A percentile compares a stretch with the other conserved stretches of the same genome.
Conservation (phyloP, 2,888 invertebrate genomes). For the Nycteola revayana region DNA sequence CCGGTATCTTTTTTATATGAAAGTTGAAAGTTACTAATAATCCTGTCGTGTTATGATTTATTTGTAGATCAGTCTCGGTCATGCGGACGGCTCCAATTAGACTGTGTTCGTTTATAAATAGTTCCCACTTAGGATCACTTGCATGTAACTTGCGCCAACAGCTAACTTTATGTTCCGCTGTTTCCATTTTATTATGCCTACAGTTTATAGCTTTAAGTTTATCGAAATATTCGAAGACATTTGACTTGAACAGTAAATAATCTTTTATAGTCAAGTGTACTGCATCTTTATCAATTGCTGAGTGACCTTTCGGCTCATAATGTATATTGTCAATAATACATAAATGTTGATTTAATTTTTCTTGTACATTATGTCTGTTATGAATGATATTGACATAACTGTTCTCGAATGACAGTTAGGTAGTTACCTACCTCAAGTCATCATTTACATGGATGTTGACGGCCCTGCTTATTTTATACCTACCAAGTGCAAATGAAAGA, state of each 20-base stretch:
- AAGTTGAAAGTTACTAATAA: slow-evolving; percentile 16
- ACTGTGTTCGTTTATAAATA: slow-evolving; percentile 66
- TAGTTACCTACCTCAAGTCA: too few relatives aligned
- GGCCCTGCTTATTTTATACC: too few relatives aligned
- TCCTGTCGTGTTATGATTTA: slow-evolving; percentile 50
- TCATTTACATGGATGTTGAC: too few relatives aligned
- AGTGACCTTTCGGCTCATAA: not conserved
- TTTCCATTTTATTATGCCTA: slow-evolving; percentile 13
- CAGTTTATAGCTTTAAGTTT: slow-evolving; percentile 12
- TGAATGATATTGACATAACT: too few relatives aligned
- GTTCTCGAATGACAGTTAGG: too few relatives aligned
- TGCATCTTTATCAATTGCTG: not conserved
- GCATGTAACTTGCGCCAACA: slow-evolving; percentile 51
- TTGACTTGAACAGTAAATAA: too few relatives aligned
- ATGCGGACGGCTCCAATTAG: slow-evolving; percentile 64
- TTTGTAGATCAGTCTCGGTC: slow-evolving; percentile 56
- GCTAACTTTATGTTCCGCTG: slow-evolving; percentile 26
- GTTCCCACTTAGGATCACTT: slow-evolving; percentile 62
- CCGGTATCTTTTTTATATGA: slow-evolving; percentile 8
- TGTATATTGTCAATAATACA: not conserved
- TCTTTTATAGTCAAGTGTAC: not conserved
- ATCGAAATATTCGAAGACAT: too few relatives aligned
- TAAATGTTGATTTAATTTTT: not conserved
- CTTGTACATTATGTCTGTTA: too few relatives aligned
- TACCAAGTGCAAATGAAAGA: too few relatives aligned